Evolutionary conservation across 2,797 vertebrate genomes (phyloP).

Genomic region (Meda fulgida): DNA sequence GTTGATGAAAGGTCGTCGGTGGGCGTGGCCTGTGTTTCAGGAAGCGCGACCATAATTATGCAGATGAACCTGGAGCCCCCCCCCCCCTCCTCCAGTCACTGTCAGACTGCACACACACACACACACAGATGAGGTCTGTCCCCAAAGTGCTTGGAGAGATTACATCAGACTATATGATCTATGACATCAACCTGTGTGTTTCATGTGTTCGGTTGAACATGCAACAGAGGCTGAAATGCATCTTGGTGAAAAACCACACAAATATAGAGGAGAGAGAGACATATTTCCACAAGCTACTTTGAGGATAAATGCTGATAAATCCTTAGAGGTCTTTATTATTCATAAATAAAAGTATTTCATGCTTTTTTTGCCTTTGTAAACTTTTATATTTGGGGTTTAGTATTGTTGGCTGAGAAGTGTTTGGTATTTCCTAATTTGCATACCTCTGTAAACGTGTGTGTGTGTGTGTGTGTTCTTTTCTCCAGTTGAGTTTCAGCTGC

Average conservation of each 20-base stretch:
- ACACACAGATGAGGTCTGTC: conserved; percentile 14
- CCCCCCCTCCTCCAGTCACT: conserved; percentile 68
- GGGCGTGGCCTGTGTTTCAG: conserved; percentile 81
- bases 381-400: not conserved
- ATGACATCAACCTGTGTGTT: conserved; percentile 28
- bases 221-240: conserved; percentile 5
- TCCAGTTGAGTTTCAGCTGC: conserved; percentile 47
- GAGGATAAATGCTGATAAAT: not conserved
- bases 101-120: conserved; percentile 70
- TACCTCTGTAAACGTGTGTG: conserved; percentile 3
- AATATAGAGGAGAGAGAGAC: not conserved
- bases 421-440: conserved; percentile 21
- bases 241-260: not conserved
- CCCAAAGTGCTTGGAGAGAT: conserved; percentile 11
- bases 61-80: conserved; percentile 78
- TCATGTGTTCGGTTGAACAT: not conserved
- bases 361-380: not conserved
- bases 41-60: conserved; percentile 87
- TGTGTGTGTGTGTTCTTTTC: conserved; percentile 10
- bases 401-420: not conserved
- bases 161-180: conserved; percentile 33
- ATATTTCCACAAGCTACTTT: not conserved
- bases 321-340: not conserved
- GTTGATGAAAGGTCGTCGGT: conserved; percentile 87
- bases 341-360: not conserved